Percentiles rank a stretch among this genome's conserved stretches.
phyloP scores from a whole-genome alignment of 2,797 vertebrate genomes.

The Epinephelus malabaricus region DNA sequence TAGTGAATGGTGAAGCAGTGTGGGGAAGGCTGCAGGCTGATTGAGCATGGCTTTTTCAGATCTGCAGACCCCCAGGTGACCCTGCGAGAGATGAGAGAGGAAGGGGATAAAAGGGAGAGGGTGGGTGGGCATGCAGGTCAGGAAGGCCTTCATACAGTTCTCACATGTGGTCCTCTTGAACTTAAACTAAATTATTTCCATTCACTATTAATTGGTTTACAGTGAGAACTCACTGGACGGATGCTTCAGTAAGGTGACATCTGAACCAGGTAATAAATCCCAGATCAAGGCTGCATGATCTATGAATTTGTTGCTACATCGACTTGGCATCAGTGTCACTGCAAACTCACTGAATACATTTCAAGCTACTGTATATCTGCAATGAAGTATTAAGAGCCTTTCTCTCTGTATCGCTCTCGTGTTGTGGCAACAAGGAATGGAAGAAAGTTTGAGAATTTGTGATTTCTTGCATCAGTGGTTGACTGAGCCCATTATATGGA shows the following conservation, averaged over 20 bases:
- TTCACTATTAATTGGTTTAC: not conserved
- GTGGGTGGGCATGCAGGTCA: not conserved
- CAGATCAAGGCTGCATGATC: not conserved
- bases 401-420: not conserved
- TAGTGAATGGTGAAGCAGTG: too few species aligned
- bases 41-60: too few species aligned
- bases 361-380: not conserved
- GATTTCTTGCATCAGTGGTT: slow-evolving; percentile 26
- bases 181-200: not conserved
- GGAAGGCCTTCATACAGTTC: not conserved
- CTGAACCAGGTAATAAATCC: not conserved
- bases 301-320: slow-evolving; percentile 1
- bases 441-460: slow-evolving; percentile 28
- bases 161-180: not conserved
- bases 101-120: too few species aligned
- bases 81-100: too few species aligned
- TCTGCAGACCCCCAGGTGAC: too few species aligned
- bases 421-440: slow-evolving; percentile 21
- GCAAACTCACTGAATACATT: slow-evolving; percentile 4
- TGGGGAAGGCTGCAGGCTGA: too few species aligned
- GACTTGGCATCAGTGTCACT: not conserved
- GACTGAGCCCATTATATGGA: slow-evolving; percentile 31
- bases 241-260: not conserved
- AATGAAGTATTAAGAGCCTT: not conserved
- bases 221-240: not conserved